A percentile compares a stretch with the other conserved stretches of the same genome.
Evolutionary conservation across 2,113 vertebrate species (phyloP).

Genomic region (Zapus hudsonius): DNA sequence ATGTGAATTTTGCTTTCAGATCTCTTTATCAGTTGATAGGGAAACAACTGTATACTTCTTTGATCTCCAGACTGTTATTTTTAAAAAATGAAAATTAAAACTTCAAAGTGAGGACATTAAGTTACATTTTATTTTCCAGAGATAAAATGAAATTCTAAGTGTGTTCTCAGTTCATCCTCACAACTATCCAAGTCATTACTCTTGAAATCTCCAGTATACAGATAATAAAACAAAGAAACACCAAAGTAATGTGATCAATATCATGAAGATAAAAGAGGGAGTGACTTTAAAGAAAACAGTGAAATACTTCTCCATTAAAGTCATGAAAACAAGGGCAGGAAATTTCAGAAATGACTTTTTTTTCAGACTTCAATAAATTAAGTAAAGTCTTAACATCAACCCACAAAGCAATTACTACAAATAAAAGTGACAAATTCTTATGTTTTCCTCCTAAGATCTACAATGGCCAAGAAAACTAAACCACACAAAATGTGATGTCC

Average conservation of each 20-base stretch:
- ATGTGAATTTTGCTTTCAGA: neutral
- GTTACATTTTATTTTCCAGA: neutral
- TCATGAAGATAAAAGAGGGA: neutral
- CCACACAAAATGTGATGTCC: no score
- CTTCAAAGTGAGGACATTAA: neutral
- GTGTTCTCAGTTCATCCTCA: slow-evolving; percentile 3
- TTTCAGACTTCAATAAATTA: neutral
- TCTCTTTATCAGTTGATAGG: neutral
- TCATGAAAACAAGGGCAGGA: neutral
- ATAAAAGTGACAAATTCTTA: neutral
- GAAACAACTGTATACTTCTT: neutral
- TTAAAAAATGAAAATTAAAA: neutral
- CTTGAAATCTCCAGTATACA: neutral
- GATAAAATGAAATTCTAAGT: neutral
- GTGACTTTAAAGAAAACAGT: neutral
- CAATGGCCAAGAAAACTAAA: neutral
- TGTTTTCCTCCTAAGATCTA: no score
- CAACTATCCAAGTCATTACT: neutral
- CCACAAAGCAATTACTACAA: neutral
- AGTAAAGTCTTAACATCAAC: neutral
- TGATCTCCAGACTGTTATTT: neutral
- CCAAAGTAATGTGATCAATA: neutral
- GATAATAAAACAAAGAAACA: neutral
- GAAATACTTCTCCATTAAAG: neutral
- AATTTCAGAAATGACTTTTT: neutral